A percentile compares a stretch with the other conserved stretches of the same genome.
phyloP scores from a whole-genome alignment of 2,797 vertebrate genomes.

The Picus viridis region DNA sequence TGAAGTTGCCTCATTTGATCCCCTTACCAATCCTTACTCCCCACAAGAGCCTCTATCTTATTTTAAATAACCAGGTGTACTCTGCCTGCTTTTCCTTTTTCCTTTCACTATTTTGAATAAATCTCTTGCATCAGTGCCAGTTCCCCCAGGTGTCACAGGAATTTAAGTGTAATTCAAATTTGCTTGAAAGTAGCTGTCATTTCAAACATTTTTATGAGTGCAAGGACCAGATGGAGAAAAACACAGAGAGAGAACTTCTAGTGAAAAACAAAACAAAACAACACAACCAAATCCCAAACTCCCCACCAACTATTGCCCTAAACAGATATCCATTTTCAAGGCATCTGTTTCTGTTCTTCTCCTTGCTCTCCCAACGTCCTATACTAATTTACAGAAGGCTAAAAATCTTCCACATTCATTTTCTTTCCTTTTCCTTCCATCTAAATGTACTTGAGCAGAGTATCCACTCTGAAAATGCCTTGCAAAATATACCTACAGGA shows the following conservation, averaged over 20 bases:
- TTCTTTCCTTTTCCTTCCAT: neutral
- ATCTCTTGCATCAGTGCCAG: neutral
- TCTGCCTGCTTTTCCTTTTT: neutral
- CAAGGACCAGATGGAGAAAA: neutral
- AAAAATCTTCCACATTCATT: neutral
- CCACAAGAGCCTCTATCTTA: neutral
- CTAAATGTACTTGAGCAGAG: neutral
- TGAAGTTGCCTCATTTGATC: neutral
- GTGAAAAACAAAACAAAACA: neutral
- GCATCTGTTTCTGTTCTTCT: neutral
- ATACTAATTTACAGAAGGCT: neutral
- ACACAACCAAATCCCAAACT: neutral
- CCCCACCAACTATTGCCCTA: neutral
- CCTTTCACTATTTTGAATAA: neutral
- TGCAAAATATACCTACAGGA: neutral
- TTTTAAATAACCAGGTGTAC: neutral
- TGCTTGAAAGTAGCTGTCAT: neutral
- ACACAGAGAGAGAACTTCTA: neutral
- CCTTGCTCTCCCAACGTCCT: neutral
- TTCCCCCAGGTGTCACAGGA: neutral
- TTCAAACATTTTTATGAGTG: neutral
- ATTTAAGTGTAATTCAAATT: neutral
- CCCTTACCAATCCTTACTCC: neutral
- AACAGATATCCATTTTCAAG: neutral
- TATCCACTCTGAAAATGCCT: neutral